Percentiles rank a stretch among this genome's conserved stretches.
These are phyloP conservation scores for Osedax frankpressi DNA, from an alignment of 2,888 invertebrate genomes.

Conservation along the genomic window DNA sequence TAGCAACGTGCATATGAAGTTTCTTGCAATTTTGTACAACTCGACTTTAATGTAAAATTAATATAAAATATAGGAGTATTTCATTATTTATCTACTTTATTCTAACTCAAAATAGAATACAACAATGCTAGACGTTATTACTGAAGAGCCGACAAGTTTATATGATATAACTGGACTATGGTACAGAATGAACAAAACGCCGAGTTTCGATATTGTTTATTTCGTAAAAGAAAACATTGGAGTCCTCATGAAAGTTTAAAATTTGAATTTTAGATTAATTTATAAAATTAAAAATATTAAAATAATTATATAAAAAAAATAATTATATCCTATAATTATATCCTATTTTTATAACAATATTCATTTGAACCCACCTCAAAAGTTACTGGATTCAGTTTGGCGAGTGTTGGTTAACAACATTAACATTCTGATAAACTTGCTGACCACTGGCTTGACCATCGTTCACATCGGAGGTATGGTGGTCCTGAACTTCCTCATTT, in stretches of 20 bases:
- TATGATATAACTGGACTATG: constrained; percentile 32
- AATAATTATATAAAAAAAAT: no score
- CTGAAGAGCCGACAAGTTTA: constrained; percentile 1
- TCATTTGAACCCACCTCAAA: constrained; percentile 14
- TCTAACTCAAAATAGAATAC: no score
- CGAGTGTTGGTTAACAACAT: constrained; percentile 80
- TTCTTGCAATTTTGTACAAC: no score
- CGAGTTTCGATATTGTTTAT: constrained; percentile 45
- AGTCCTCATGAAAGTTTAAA: constrained; percentile 62
- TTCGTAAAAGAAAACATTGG: constrained; percentile 83
- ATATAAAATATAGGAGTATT: no score
- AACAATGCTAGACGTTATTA: no score
- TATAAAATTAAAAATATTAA: no score
- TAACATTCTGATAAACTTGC: constrained; percentile 66
- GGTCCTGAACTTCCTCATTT: constrained; percentile 44
- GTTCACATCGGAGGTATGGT: constrained; percentile 57
- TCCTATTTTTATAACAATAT: neutral
- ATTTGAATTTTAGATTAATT: no score
- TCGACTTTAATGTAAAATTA: no score
- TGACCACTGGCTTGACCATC: constrained; percentile 74
- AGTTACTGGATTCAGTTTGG: constrained; percentile 71
- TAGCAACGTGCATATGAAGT: no score
- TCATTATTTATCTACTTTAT: no score
- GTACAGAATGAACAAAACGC: constrained; percentile 32
- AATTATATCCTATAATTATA: no score